phyloP scores from a whole-genome alignment of 1,140 invertebrate genomes.

The Trypoxylus dichotomus region DNA sequence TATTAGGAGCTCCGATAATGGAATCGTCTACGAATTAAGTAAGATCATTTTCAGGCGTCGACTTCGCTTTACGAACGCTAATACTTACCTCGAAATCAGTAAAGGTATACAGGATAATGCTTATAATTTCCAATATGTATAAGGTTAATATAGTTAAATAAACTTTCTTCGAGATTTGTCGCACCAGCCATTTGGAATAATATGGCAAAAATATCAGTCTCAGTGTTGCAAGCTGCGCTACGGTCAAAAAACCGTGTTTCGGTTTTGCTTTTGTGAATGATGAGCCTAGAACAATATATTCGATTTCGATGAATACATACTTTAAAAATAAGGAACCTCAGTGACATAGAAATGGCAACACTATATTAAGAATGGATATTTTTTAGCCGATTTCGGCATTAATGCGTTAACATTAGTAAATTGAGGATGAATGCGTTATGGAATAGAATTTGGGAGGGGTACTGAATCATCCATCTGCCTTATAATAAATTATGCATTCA shows the following conservation, averaged over 20 bases:
- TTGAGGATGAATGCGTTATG: no score
- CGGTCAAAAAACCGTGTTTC: constrained; percentile 81
- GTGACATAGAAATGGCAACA: no score
- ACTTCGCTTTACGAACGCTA: neutral
- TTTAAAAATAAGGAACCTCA: no score
- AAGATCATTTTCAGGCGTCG: neutral
- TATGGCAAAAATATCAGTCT: constrained; percentile 81
- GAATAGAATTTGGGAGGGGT: no score
- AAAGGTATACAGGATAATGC: constrained; percentile 62
- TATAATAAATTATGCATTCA: no score
- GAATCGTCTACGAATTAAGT: constrained; percentile 54
- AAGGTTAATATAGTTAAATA: constrained; percentile 61
- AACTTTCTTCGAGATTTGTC: constrained; percentile 77
- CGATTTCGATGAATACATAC: neutral
- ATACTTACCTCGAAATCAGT: neutral
- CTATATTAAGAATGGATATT: no score
- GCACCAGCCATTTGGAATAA: constrained; percentile 84
- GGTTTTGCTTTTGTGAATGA: constrained; percentile 93
- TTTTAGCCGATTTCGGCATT: no score
- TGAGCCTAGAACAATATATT: constrained; percentile 65
- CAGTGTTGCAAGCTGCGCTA: constrained; percentile 76
- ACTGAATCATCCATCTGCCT: no score
- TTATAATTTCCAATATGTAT: constrained; percentile 43
- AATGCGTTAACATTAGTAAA: no score
- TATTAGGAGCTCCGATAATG: constrained; percentile 69